These are phyloP conservation scores for Callospermophilus lateralis DNA, from an alignment of 2,113 vertebrate species.

Conservation along the genomic window DNA sequence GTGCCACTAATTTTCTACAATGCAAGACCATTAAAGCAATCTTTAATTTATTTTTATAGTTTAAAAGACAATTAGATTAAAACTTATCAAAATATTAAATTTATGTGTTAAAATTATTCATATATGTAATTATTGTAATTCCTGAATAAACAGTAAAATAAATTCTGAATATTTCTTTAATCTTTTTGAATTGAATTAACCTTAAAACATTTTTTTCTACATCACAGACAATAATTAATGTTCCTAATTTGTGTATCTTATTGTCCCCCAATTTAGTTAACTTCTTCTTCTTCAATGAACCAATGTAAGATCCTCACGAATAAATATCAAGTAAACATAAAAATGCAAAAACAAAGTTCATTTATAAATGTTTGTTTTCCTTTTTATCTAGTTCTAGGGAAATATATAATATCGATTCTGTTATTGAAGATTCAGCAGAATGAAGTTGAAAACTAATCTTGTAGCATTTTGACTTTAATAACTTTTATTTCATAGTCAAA, in stretches of 20 bases:
- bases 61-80: background rate
- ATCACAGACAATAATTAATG: background rate
- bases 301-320: background rate
- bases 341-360: background rate
- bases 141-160: background rate
- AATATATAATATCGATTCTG: background rate
- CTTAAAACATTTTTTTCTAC: background rate
- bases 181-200: background rate
- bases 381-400: background rate
- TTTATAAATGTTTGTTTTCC: background rate
- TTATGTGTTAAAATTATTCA: background rate
- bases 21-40: background rate
- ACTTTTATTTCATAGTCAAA: background rate
- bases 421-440: constrained; percentile 40
- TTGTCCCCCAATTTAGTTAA: background rate
- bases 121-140: background rate
- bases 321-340: background rate
- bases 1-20: background rate
- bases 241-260: background rate
- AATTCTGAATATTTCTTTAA: background rate
- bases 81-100: background rate
- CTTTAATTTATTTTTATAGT: background rate
- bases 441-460: constrained; percentile 69
- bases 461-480: constrained; percentile 73
- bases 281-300: background rate